Evolutionary conservation across 2,113 vertebrate species (phyloP).

Genomic region (Saccopteryx leptura): DNA sequence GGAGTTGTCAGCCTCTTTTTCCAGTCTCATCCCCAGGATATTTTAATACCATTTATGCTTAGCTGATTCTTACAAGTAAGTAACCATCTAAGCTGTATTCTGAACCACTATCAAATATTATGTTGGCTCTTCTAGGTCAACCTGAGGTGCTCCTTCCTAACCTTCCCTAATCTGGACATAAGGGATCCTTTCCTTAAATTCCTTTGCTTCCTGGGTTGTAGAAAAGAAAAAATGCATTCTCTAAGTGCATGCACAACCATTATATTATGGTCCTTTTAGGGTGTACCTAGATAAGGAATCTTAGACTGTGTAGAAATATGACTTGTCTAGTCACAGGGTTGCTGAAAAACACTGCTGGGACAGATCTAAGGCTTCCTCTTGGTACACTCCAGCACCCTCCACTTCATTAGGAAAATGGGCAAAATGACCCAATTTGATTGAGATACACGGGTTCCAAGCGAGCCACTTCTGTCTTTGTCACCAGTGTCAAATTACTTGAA

Average conservation of each 20-base stretch:
- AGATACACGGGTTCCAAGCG: background rate
- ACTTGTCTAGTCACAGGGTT: background rate
- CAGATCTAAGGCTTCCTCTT: background rate
- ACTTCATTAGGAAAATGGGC: background rate
- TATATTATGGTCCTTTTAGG: background rate
- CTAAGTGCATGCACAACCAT: background rate
- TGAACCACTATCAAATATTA: constrained; percentile 13
- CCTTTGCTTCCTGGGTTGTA: background rate
- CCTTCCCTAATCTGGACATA: background rate
- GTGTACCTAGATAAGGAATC: background rate
- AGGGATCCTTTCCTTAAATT: background rate
- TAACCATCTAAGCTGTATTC: background rate
- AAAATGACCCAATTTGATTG: background rate
- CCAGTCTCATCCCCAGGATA: background rate
- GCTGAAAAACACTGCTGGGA: background rate
- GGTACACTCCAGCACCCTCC: background rate
- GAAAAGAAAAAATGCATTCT: background rate
- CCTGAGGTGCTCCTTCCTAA: background rate
- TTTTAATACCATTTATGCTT: background rate
- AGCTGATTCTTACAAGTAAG: constrained; percentile 27
- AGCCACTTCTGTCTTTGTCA: background rate
- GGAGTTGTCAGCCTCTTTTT: no score
- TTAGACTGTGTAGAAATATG: background rate
- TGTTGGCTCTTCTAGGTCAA: background rate
- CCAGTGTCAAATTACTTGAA: background rate